Evolutionary conservation across 2,113 vertebrate species (phyloP), one percentile per base, ranked within the genome.

Genomic region (Glaucomys volans): DNA sequence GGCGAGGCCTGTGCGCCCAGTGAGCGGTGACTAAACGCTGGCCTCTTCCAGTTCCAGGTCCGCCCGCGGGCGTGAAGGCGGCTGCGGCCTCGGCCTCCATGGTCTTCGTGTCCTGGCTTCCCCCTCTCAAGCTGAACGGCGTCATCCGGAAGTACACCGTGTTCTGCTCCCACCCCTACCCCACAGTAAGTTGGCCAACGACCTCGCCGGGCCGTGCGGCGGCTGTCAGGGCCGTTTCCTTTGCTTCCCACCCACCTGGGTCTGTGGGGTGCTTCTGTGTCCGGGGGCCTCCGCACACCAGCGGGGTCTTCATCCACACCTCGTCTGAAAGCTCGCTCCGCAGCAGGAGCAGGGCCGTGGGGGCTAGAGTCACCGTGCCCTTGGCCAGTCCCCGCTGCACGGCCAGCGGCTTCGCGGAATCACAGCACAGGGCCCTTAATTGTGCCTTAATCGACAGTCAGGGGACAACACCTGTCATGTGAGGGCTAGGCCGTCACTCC

Each of bases 101-200:
- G 0, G 99, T 99, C 95, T 99, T 99, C 0, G 99, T 99, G 57
- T 99, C 99, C 80, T 99, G 99, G 99, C 99, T 99, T 5, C 99
- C 99, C 71, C 99, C 99, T 0, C 98, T 99, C 97, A 99, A 99
- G 98, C 98, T 99, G 97, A 99, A 99, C 0, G 99, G 99, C 96
- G 98, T 99, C 97, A 99, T 99, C 98, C 98, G 99, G 94, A 99
- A 99, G 98, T 99, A 99, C 98, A 99, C 99, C 0, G 99, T 99
- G 87, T 99, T 99, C 99, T 99, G 99, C 98, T 99, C 99, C 0
- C 99, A 99, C 97, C 99, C 99, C 54, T 99, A 99, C 97, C 99
- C 99, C 94, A 99, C 99, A 84, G 99, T 99, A 99, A 98, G 99
- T 98, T 54, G 90, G 83, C 3, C 40, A 66, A 71, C 18, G 40